Conservation (phyloP, 2,797 vertebrate genomes). For the Eidolon dupreanum region DNA sequence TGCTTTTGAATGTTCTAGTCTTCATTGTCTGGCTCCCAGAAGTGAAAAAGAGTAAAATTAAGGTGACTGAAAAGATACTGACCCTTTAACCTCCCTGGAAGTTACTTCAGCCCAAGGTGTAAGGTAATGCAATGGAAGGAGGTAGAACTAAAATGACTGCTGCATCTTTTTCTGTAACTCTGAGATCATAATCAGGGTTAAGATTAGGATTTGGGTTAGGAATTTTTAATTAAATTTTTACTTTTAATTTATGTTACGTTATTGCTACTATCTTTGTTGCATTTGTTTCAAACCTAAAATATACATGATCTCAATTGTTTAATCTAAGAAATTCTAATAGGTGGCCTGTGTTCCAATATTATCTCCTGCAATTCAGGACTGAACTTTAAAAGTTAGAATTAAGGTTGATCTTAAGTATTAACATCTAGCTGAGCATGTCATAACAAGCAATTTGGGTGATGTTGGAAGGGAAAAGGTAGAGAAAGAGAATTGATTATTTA, state of each 20-base stretch:
- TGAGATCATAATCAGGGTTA: background rate
- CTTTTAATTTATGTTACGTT: background rate
- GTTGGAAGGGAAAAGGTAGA: background rate
- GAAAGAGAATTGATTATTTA: background rate
- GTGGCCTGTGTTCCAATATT: background rate
- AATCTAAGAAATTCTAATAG: background rate
- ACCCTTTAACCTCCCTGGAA: background rate
- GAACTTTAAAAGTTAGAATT: background rate
- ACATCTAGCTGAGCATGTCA: background rate
- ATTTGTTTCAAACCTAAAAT: conserved; percentile 17
- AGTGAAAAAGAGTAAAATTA: background rate
- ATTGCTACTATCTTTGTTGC: background rate
- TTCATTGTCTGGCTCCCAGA: background rate
- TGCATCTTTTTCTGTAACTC: background rate
- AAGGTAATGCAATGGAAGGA: background rate
- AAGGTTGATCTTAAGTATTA: conserved; percentile 2
- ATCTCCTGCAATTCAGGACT: background rate
- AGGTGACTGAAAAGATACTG: background rate
- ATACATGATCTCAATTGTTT: background rate
- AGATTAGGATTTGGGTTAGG: too few relatives aligned
- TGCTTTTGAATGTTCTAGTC: background rate
- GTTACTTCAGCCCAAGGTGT: background rate
- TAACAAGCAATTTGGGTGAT: conserved; percentile 17
- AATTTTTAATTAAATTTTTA: background rate
- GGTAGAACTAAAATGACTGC: background rate